Evolutionary conservation across 1,140 invertebrate genomes (phyloP).

Genomic region (Zaprionus gabonicus): DNA sequence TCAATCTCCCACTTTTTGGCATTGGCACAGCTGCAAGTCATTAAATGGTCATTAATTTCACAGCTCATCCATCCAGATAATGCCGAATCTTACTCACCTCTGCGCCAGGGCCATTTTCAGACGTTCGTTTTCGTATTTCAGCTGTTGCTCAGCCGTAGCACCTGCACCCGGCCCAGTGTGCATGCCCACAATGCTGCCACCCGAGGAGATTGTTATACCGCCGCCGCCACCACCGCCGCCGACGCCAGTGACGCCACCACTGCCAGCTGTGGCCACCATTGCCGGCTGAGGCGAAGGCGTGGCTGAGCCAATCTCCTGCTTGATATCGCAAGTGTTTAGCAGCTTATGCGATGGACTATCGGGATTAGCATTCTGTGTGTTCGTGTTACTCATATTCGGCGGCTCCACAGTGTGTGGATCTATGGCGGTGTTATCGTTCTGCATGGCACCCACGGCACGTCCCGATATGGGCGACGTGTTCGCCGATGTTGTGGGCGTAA

Average conservation of each 20-base stretch:
- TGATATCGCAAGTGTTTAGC: conserved; percentile 66
- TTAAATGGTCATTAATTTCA: conserved; percentile 11
- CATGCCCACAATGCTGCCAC: conserved; percentile 77
- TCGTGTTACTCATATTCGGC: conserved; percentile 84
- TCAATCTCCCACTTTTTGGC: conserved; percentile 99
- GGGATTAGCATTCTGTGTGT: conserved; percentile 83
- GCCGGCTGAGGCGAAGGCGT: conserved; percentile 73
- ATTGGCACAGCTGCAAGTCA: conserved; percentile 93
- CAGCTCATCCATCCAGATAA: not conserved
- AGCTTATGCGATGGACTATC: conserved; percentile 84
- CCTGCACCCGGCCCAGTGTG: conserved; percentile 77
- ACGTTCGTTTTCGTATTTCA: conserved; percentile 98
- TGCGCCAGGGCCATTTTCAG: conserved; percentile 97
- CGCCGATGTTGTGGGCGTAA: conserved; percentile 92
- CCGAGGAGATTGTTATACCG: conserved; percentile 72
- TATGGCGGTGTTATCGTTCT: conserved; percentile 83
- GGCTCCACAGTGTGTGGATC: conserved; percentile 85
- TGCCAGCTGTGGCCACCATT: conserved; percentile 16
- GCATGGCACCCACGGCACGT: conserved; percentile 86
- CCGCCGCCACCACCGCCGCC: conserved; percentile 44
- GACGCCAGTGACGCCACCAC: conserved; percentile 15
- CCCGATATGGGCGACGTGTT: conserved; percentile 93
- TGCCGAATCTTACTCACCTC: conserved; percentile 88
- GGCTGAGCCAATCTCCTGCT: conserved; percentile 69
- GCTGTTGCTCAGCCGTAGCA: conserved; percentile 91